A percentile compares a stretch with the other conserved stretches of the same genome.
Conservation (phyloP, 2,113 vertebrate species). For the Gallinago media region DNA sequence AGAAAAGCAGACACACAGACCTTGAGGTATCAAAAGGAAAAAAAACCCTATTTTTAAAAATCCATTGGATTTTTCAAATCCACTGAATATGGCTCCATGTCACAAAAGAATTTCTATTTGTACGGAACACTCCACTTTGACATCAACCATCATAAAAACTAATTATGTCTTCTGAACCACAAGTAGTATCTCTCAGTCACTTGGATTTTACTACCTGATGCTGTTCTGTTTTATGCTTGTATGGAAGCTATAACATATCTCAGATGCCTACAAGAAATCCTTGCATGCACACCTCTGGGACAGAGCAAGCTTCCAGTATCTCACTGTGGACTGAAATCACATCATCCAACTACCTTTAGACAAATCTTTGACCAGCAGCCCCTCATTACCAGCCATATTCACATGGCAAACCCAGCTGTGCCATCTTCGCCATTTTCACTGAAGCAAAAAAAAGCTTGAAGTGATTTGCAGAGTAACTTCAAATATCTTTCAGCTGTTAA, state of each 20-base stretch:
- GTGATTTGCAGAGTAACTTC: not conserved
- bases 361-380: not conserved
- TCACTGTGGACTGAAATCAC: not conserved
- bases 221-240: not conserved
- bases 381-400: not conserved
- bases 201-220: not conserved
- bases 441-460: not conserved
- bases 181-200: not conserved
- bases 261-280: not conserved
- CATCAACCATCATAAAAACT: not conserved
- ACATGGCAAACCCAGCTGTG: not conserved
- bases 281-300: not conserved
- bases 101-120: not conserved
- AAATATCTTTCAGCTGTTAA: not conserved
- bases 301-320: not conserved
- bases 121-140: not conserved
- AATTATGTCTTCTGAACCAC: not conserved
- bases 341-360: not conserved
- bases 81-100: not conserved
- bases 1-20: not conserved
- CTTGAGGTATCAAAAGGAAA: not conserved
- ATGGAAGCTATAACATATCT: fast-evolving
- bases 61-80: not conserved
- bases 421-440: not conserved
- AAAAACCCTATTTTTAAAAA: not conserved